Evolutionary conservation across 2,113 vertebrate species (phyloP), one percentile per base, ranked within the genome.

Genomic region (Zosterops japonicus): DNA sequence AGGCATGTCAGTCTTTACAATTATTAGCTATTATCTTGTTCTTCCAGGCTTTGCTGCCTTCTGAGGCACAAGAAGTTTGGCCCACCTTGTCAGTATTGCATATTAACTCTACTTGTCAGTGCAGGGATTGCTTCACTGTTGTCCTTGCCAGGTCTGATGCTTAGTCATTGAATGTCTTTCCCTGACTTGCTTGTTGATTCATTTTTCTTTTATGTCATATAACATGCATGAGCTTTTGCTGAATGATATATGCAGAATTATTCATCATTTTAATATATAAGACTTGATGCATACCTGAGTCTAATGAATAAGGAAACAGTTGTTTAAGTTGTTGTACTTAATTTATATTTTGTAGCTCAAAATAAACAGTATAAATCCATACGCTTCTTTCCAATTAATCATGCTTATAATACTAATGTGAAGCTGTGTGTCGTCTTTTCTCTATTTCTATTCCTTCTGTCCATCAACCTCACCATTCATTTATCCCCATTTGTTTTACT

Each of bases 271-370:
- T 76, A 94, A 77, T 89, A 75, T 60, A 82, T 14, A 76, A 89
- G 67, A n/a, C 33, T 84, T 95, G 78, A 72, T 87, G 57, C 67
- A 65, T 93, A 85, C 89, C 67, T 67, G 59, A 65, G 29, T 69
- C 41, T 89, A 87, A 89, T 91, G 87, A 94, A 57, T 82, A 83
- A 91, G 81, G 56, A 94, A 89, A 72, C 69, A 65, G 39, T 88
- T 94, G 70, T 79, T 89, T 71, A 72, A 87, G 27, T 17, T 81
- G 49, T 56, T 63, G 29, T 47, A 44, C 60, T 82, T 91, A 47
- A 80, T 79, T 94, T 91, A 14, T 68, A 23, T 76, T 33, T 94
- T 57, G 50, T 53, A 87, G 59, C n/a, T 91, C 75, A 85, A 90
- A 93, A 91, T 90, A 88, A 95, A 88, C 59, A 88, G 10, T 55